Evolutionary conservation across 2,797 vertebrate genomes (phyloP), one percentile per base, ranked within the genome.

Genomic region (Alca torda): DNA sequence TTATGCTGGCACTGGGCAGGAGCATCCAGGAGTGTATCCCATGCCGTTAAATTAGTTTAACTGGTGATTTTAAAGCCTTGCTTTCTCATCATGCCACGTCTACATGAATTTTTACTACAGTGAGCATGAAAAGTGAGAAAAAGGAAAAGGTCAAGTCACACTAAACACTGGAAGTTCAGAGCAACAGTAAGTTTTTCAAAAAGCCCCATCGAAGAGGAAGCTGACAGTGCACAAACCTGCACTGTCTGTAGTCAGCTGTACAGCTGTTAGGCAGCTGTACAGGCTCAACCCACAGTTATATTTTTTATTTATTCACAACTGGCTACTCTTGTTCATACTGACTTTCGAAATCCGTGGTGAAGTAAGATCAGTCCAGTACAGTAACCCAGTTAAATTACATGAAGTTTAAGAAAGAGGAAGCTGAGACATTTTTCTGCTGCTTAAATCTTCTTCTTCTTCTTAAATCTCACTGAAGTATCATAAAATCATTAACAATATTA

Each of bases 121-220:
- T 16, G 9, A 60, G 10, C 37, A 63, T 26, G 8, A 78, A 78
- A 65, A 72, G 7, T 46, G 13, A 61, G 33, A 64, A 64, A 59
- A 60, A 75, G 14, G 15, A 74, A 83, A 87, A 84, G 15, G 7
- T 35, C 11, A 50, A 23, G 3, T 81, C 26, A 25, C 4, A 2
- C 3, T 35, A 48, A 84, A 70, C 2, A 6, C 6, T 51, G 16
- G 9, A 63, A 87, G 5, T 39, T 85, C 39, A 83, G 39, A 87
- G 80, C 2, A 4, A 24, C n/a, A 61, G 2, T 14, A 78, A 74
- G 7, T 21, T 28, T 68, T 96, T 81, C 23, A 75, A 75, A 77
- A 50, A 41, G 0, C 1, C 23, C 20, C 5, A 9, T 2, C 0
- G n/a, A 72, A 84, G 8, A 72, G 7, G 4, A 4, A 81, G 15